Percentiles rank a stretch among this genome's conserved stretches.
Conservation (phyloP, 2,113 vertebrate genomes). For the Stigmatopora argus region DNA sequence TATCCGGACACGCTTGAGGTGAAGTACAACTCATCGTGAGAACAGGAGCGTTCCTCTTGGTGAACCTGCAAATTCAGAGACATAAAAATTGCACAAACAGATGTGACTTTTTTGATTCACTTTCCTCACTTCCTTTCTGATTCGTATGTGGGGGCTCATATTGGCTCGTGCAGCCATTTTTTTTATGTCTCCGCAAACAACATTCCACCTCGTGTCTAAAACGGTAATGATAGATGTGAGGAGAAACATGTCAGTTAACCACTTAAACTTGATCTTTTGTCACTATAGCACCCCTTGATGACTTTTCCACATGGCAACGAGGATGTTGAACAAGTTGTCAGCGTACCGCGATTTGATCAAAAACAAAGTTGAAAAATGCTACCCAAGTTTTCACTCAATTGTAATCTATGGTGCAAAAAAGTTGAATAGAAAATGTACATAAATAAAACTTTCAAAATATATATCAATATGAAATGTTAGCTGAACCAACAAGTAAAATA, state of each 20-base stretch:
- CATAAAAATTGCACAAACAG: slow-evolving; percentile 65
- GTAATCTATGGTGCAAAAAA: too few species aligned
- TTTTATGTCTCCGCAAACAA: slow-evolving; percentile 25
- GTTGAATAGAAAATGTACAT: too few species aligned
- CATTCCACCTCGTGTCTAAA: slow-evolving; percentile 1
- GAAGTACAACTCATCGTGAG: neutral
- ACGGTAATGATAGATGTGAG: neutral
- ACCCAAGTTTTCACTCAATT: too few species aligned
- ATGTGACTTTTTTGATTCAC: slow-evolving; percentile 61
- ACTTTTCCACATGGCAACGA: slow-evolving; percentile 27
- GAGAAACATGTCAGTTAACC: neutral
- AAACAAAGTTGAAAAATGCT: neutral
- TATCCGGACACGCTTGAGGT: neutral
- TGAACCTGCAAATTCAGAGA: slow-evolving; percentile 34
- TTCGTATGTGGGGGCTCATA: slow-evolving; percentile 43
- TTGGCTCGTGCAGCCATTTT: slow-evolving; percentile 28
- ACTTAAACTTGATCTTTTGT: neutral
- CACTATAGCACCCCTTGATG: slow-evolving; percentile 22
- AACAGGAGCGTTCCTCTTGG: slow-evolving; percentile 30
- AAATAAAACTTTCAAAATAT: too few species aligned
- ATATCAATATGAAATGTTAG: too few species aligned
- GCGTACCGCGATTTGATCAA: slow-evolving; percentile 5
- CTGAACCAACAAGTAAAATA: too few species aligned
- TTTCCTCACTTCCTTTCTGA: slow-evolving; percentile 63
- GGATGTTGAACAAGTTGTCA: slow-evolving; percentile 24